Conservation (phyloP, 2,888 invertebrate genomes). For the Notocelia uddmanniana region DNA sequence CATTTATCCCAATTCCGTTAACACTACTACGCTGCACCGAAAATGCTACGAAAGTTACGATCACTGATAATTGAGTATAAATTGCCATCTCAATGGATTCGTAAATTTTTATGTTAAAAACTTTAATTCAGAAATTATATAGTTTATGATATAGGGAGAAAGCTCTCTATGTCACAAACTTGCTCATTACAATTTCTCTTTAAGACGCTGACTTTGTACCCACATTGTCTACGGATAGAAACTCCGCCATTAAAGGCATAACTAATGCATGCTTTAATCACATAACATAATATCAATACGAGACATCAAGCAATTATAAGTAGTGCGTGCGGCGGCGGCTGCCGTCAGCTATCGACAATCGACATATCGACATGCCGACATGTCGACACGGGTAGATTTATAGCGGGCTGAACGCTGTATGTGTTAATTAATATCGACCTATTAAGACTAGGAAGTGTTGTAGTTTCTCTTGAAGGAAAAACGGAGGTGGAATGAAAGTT, state of each 20-base stretch:
- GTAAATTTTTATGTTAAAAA: no score
- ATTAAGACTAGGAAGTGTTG: constrained; percentile 57
- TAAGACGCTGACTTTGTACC: background rate
- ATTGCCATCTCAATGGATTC: no score
- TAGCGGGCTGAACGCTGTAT: constrained; percentile 66
- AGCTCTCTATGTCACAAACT: background rate
- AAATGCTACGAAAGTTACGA: no score
- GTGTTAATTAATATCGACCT: constrained; percentile 76
- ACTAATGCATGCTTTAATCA: constrained; percentile 41
- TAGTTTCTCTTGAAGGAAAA: constrained; percentile 47
- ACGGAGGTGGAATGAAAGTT: constrained; percentile 38
- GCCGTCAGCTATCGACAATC: constrained; percentile 54
- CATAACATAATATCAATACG: constrained; percentile 56
- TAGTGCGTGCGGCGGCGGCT: constrained; percentile 50
- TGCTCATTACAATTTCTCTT: background rate
- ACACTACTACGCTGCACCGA: no score
- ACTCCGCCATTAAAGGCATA: background rate
- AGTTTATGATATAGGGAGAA: no score
- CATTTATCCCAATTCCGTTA: no score
- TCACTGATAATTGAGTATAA: no score
- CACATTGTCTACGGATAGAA: constrained; percentile 26
- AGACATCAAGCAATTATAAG: constrained; percentile 63
- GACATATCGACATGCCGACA: constrained; percentile 70
- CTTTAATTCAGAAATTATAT: no score
- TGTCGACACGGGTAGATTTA: constrained; percentile 65